A percentile compares a stretch with the other conserved stretches of the same genome.
These are phyloP conservation scores for Oryctolagus cuniculus DNA, from an alignment of 2,113 vertebrate species.

Conservation along the genomic window DNA sequence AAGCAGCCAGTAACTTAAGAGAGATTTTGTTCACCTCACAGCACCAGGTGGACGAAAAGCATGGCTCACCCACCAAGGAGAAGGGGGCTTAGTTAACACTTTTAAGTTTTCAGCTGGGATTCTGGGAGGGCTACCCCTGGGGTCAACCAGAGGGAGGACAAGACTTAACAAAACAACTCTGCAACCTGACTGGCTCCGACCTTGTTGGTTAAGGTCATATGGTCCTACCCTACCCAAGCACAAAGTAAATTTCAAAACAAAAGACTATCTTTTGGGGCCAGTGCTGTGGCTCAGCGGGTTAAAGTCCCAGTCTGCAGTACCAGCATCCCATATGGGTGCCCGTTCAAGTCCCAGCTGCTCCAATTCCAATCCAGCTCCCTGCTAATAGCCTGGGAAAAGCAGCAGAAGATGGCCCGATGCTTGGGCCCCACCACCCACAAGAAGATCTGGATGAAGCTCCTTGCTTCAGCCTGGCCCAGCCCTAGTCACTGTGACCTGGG, in stretches of 20 bases:
- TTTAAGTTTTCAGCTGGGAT: not conserved
- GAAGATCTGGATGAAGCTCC: no score
- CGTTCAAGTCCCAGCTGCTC: no score
- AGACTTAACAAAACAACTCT: not conserved
- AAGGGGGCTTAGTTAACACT: not conserved
- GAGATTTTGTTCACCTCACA: not conserved
- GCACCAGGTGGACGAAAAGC: not conserved
- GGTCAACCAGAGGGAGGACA: not conserved
- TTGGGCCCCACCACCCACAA: no score
- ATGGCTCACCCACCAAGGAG: not conserved
- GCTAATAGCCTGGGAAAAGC: no score
- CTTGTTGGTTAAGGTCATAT: not conserved
- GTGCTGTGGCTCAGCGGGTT: not conserved
- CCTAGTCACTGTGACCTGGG: no score
- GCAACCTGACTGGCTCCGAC: not conserved
- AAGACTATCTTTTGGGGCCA: not conserved
- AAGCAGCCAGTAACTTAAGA: not conserved
- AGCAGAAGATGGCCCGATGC: no score
- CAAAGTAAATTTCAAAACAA: not conserved
- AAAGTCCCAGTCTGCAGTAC: not conserved
- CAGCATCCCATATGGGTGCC: no score
- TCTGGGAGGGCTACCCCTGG: rapidly evolving
- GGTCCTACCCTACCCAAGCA: not conserved
- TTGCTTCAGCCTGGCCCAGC: no score
- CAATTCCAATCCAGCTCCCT: no score